Base-by-base conservation (phyloP, 1,140 invertebrate genomes). In the Anthonomus grandis region DNA sequence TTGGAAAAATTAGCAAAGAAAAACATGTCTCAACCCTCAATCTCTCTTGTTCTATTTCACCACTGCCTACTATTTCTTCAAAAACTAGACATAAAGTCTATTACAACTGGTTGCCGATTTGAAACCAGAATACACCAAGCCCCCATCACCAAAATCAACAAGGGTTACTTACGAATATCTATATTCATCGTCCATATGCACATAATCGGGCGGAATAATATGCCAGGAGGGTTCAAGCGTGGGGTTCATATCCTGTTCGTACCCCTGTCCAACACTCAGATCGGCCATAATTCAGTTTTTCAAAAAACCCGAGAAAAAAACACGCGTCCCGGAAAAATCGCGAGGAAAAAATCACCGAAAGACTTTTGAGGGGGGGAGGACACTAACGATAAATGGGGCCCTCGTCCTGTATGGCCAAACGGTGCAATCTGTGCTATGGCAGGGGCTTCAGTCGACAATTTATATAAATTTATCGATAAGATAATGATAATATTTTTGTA, bases 151-250 rank as follows among this genome's bases (percentile, higher is more conserved):
- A n/a, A n/a, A n/a, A n/a, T n/a, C n/a, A n/a, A n/a, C n/a, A n/a
- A n/a, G n/a, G n/a, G n/a, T n/a, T 59, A 68, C 72, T 74, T 68
- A 74, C 72, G 65, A 62, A 67, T 74, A 80, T 73, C 78, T 72
- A 61, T 81, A 81, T 59, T 82, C 79, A 15, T 85, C 84, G 38
- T 83, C 83, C 60, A 78, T 78, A 17, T 80, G 78, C 24, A 79
- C 74, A 69, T 87, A 86, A 72, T 86, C 84, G 60, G 83, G 82
- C 6, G 84, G 84, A 52, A 84, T 81, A 38, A 84, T 76, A 58
- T 84, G 78, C 84, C 84, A 86, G 59, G 78, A 78, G 60, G 79
- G 76, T 64, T 86, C 84, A 63, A 86, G 86, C n/a, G 59, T 37
- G 17, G 64, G 13, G 37, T 47, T 53, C n/a, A n/a, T n/a, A 27